Evolutionary conservation across 2,888 invertebrate species (phyloP).

Genomic region (Auanema sp.): DNA sequence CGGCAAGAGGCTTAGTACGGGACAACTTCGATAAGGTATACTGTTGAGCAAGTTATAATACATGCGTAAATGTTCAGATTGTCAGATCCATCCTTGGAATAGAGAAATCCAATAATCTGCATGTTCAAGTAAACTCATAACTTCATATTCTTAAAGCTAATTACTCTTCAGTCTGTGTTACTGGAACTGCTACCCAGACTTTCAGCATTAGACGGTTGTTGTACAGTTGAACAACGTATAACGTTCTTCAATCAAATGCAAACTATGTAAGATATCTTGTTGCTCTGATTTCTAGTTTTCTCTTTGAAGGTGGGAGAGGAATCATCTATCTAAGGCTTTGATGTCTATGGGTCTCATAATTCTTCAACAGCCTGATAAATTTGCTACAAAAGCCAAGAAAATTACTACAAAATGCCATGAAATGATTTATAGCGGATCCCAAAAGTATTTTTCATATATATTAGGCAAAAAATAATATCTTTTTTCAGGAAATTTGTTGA

Average conservation of each 20-base stretch:
- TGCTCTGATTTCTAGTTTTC: background rate
- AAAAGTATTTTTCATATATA: background rate
- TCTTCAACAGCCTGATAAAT: constrained; percentile 24
- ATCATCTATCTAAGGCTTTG: constrained; percentile 20
- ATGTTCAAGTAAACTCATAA: constrained; percentile 73
- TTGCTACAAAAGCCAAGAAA: background rate
- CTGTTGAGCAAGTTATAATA: background rate
- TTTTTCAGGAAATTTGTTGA: constrained; percentile 70
- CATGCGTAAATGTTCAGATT: constrained; percentile 21
- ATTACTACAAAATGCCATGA: background rate
- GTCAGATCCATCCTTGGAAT: constrained; percentile 72
- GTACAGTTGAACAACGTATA: constrained; percentile 14
- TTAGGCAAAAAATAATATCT: background rate
- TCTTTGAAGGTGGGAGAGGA: no score
- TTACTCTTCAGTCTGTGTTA: constrained; percentile 80
- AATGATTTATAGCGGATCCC: background rate
- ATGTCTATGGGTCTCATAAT: constrained; percentile 39
- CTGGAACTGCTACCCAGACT: constrained; percentile 79
- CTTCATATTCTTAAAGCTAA: constrained; percentile 81
- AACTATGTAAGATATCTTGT: constrained; percentile 17
- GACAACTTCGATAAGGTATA: constrained; percentile 78
- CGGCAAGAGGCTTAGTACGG: constrained; percentile 79
- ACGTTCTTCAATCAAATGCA: constrained; percentile 22
- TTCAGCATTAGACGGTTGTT: constrained; percentile 28
- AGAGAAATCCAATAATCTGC: constrained; percentile 75